Conservation (phyloP, 2,797 vertebrate species). For the Aldrovandia affinis region DNA sequence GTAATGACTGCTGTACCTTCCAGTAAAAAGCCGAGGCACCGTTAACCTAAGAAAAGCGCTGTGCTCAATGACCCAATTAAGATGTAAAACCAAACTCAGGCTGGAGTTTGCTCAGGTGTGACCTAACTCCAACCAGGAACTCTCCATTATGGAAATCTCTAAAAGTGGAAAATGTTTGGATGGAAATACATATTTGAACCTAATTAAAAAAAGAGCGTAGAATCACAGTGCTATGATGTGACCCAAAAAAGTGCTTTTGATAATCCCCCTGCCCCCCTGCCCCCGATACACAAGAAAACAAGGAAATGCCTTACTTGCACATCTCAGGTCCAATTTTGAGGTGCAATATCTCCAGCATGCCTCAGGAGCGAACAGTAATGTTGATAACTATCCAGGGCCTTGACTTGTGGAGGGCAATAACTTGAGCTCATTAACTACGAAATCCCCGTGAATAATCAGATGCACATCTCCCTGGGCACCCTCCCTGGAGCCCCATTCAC, state of each 20-base stretch:
- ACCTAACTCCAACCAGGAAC: neutral
- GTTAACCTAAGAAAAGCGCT: neutral
- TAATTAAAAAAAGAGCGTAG: neutral
- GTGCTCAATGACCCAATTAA: neutral
- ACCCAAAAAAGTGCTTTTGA: neutral
- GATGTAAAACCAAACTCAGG: constrained; percentile 32
- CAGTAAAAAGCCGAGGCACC: neutral
- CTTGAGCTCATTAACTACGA: constrained; percentile 59
- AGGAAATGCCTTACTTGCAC: neutral
- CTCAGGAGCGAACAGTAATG: constrained; percentile 47
- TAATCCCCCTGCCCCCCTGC: neutral
- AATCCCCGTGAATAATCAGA: constrained; percentile 70
- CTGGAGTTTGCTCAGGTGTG: constrained; percentile 31
- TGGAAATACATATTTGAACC: neutral
- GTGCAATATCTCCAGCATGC: neutral
- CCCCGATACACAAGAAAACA: neutral
- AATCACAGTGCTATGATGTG: neutral
- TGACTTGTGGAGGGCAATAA: constrained; percentile 58
- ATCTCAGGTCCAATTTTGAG: neutral
- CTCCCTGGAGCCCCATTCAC: constrained; percentile 35
- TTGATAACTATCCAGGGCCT: constrained; percentile 47
- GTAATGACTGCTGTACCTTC: neutral
- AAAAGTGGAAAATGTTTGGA: constrained; percentile 1
- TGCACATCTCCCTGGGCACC: constrained; percentile 55
- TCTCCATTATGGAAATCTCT: neutral